Evolutionary conservation across 2,888 invertebrate species (phyloP), one percentile per base, ranked within the genome.

Genomic region (Elgonia sp.): DNA sequence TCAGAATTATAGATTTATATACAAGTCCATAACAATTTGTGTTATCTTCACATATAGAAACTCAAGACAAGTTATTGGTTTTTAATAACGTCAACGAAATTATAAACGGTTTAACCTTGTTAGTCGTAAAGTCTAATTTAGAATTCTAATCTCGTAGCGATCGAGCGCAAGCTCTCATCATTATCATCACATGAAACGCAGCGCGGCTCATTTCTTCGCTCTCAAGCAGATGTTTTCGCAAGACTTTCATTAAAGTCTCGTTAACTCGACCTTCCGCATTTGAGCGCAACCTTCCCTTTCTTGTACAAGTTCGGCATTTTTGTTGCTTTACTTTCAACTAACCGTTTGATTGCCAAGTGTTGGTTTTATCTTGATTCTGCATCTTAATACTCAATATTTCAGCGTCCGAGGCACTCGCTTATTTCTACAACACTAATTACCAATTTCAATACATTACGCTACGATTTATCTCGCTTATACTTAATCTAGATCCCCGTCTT

Each of bases 171-270:
- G 29, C 67, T 62, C 72, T 55, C 81, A 53, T 70, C 70, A 65
- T 77, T 83, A 39, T 60, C 60, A 39, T 53, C 62, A 29, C 63
- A 63, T 79, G 84, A 81, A 82, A 84, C 83, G 20, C 46, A 62
- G n/a, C n/a, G n/a, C n/a, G 73, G 60, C 18, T 12, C 73, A 39
- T 18, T 83, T n/a, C n/a, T n/a, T n/a, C n/a, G n/a, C n/a, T 83
- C 83, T 42, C 69, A 72, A 85, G 92, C 92, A 92, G 92, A 91
- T 92, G 92, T 89, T 91, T 87, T 89, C 87, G 76, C 76, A 39
- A 79, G 89, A 90, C 89, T 91, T 93, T 93, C 93, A 93, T 93
- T 93, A 93, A 93, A 93, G 91, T 92, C 92, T 92, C 92, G 92
- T 93, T 92, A 93, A 92, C 90, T 89, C 90, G 57, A 73, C 76